Base-by-base conservation (phyloP, 2,113 vertebrate genomes). In the Ahaetulla prasina region DNA sequence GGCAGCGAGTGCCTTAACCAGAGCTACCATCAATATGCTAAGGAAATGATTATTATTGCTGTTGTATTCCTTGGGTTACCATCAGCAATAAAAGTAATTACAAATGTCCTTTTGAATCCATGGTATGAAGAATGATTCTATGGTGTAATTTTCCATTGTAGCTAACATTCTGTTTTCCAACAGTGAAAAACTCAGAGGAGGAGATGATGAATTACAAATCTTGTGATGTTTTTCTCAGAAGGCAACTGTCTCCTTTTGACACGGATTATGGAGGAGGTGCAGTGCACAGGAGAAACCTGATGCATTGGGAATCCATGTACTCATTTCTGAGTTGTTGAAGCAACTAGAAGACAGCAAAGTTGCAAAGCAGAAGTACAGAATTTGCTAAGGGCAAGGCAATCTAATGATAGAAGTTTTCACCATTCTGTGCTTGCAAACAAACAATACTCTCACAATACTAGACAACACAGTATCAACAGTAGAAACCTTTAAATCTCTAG, bases 51-150 rank as follows among this genome's bases (percentile, higher is more conserved):
- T 47, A 27, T 50, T 89, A 63, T 89, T 74, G 85, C 16, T 87
- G 94, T 54, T 85, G 57, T 92, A 88, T 11, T 94, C 92, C 84
- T 0, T 1, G 0, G 7, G 2, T 2, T 88, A 55, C 1, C 87
- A 93, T 94, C 1, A 43, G 11, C 60, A 68, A 14, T 91, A 39
- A 94, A 89, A 35, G 53, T 91, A 80, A 20, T 0, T 18, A 35
- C 0, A 0, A 30, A 60, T 96, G 94, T 94, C 94, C 87, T 95
- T 95, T 95, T 85, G 90, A 92, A 68, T 93, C 92, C 95, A 23
- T 84, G 84, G 92, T 35, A 9, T 50, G 5, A 54, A 93, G 91
- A 94, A 93, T 96, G 92, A 97, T 93, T 97, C 93, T 95, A 93
- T 63, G 94, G 94, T 57, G n/a, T 91, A 74, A 92, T 27, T 89